Conservation (phyloP, 2,797 vertebrate species). For the Cheirogaleus major region DNA sequence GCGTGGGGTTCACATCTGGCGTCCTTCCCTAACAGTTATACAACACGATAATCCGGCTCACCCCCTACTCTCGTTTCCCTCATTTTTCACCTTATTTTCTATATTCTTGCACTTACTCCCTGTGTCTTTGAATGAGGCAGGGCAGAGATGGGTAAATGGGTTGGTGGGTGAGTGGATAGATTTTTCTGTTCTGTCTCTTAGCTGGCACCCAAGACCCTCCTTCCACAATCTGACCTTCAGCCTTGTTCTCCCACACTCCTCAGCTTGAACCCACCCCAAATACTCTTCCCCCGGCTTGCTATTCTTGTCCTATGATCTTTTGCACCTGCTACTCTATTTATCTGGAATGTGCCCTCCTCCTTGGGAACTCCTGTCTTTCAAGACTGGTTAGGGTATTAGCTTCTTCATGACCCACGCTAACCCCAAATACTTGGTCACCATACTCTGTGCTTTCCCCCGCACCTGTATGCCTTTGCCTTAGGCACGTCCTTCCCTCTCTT, state of each 20-base stretch:
- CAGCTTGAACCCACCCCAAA: background rate
- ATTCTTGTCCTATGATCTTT: background rate
- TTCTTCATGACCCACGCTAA: background rate
- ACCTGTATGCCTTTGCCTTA: background rate
- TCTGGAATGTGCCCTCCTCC: background rate
- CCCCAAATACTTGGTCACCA: background rate
- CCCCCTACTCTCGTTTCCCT: background rate
- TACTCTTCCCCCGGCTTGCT: background rate
- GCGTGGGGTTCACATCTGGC: background rate
- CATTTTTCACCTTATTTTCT: background rate
- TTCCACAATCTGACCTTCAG: background rate
- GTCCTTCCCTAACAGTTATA: background rate
- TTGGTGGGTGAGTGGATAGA: background rate
- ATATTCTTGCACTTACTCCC: background rate
- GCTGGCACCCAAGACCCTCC: background rate
- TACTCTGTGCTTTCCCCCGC: background rate
- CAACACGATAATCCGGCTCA: accelerated
- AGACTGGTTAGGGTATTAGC: background rate
- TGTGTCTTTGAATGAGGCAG: background rate
- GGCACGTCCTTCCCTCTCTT: background rate
- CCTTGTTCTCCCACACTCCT: background rate
- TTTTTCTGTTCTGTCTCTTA: background rate
- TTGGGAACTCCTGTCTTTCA: background rate
- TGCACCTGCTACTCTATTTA: background rate
- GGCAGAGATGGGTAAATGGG: background rate